phyloP scores from a whole-genome alignment of 23 tunicate genomes.

The Diplosoma virens region DNA sequence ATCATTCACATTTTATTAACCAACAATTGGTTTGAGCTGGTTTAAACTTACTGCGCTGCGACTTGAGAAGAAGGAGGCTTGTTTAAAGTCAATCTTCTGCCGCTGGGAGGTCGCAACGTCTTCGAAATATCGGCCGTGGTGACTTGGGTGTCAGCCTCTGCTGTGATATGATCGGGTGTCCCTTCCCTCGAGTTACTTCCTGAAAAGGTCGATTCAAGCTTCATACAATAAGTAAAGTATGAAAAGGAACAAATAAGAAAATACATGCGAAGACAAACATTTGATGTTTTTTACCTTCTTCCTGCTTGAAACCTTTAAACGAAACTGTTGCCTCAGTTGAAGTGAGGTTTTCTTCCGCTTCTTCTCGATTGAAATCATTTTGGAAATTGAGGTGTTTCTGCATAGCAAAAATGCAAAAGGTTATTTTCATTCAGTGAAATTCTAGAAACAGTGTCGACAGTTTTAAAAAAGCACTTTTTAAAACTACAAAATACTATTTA shows the following conservation, averaged over 20 bases:
- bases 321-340: background rate
- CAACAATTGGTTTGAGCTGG: too few relatives aligned
- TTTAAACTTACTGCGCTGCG: background rate
- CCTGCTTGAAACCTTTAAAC: too few relatives aligned
- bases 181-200: slow-evolving; percentile 74
- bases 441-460: too few relatives aligned
- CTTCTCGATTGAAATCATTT: slow-evolving; percentile 18
- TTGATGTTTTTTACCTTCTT: too few relatives aligned
- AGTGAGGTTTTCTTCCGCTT: slow-evolving; percentile 27
- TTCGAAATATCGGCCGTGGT: slow-evolving; percentile 34
- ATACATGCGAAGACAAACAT: background rate
- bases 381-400: too few relatives aligned
- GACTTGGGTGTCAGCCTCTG: slow-evolving; percentile 49
- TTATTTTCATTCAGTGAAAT: too few relatives aligned
- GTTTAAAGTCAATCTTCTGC: background rate
- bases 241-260: background rate
- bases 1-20: too few relatives aligned
- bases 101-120: slow-evolving; percentile 37
- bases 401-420: too few relatives aligned
- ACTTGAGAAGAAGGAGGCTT: background rate
- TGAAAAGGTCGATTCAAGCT: slow-evolving; percentile 7
- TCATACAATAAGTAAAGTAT: background rate
- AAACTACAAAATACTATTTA: too few relatives aligned
- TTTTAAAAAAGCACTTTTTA: too few relatives aligned
- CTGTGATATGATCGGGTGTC: slow-evolving; percentile 66